Percentiles rank a stretch among this genome's conserved stretches.
These are phyloP conservation scores for Drosophila mimetica DNA, from an alignment of 2,888 invertebrate species.

Conservation along the genomic window DNA sequence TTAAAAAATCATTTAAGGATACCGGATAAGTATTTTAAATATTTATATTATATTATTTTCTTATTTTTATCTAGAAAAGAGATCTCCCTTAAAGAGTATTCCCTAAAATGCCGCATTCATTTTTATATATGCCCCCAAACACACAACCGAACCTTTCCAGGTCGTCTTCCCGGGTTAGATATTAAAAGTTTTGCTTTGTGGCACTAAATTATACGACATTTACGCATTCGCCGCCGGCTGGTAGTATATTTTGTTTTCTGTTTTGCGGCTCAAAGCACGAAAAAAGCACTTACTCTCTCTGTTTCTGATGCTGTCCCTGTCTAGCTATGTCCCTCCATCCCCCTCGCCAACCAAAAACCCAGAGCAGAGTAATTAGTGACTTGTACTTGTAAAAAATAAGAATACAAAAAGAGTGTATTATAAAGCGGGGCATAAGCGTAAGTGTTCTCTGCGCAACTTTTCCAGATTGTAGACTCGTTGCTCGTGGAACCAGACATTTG, in stretches of 20 bases:
- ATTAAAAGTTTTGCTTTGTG: conserved; percentile 56
- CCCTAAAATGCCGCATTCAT: not conserved
- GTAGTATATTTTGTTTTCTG: conserved; percentile 12
- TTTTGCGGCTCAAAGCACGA: conserved; percentile 38
- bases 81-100: not conserved
- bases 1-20: too few species aligned
- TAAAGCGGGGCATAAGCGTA: conserved; percentile 28
- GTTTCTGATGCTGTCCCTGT: not conserved
- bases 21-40: too few species aligned
- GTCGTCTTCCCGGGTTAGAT: conserved; percentile 36
- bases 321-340: conserved; percentile 3
- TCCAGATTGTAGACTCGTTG: conserved; percentile 23
- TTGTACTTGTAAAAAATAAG: conserved; percentile 31
- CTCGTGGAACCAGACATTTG: conserved; percentile 37
- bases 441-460: conserved; percentile 41
- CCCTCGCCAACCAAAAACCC: conserved; percentile 31
- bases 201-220: conserved; percentile 39
- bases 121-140: not conserved
- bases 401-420: conserved; percentile 44
- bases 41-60: too few species aligned
- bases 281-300: conserved; percentile 66
- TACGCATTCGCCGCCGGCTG: conserved; percentile 38
- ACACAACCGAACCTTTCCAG: conserved; percentile 10
- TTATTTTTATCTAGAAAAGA: too few species aligned
- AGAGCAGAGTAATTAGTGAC: conserved; percentile 72